Conservation (phyloP, 2,797 vertebrate species). For the Simalia tracyae region DNA sequence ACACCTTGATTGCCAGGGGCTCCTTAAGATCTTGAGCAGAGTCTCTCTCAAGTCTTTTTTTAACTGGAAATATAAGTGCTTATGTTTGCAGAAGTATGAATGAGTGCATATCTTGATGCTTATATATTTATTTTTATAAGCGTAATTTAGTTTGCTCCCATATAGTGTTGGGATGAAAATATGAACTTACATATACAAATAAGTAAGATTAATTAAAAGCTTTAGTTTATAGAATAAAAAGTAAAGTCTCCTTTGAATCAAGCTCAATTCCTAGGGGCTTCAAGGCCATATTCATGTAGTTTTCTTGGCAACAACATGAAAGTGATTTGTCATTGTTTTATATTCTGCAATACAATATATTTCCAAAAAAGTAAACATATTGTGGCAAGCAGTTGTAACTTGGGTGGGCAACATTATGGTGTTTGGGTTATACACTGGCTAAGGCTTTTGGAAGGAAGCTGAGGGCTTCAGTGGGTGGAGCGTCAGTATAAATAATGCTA, state of each 20-base stretch:
- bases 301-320: neutral
- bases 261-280: neutral
- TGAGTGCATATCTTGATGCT: neutral
- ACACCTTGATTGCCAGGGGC: neutral
- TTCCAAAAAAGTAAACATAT: neutral
- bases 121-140: neutral
- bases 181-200: neutral
- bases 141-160: accelerated
- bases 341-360: neutral
- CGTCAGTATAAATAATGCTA: neutral
- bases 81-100: neutral
- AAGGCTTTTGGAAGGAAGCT: neutral
- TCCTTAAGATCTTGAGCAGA: neutral
- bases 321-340: neutral
- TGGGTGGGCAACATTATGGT: neutral
- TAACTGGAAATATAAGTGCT: neutral
- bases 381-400: neutral
- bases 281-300: neutral
- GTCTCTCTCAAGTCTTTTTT: neutral
- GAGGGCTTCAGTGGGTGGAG: neutral
- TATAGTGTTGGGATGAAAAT: neutral
- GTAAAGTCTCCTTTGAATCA: neutral
- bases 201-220: neutral
- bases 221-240: neutral
- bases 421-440: neutral